A percentile compares a stretch with the other conserved stretches of the same genome.
phyloP scores from a whole-genome alignment of 2,113 vertebrate species.

The Podarcis muralis region DNA sequence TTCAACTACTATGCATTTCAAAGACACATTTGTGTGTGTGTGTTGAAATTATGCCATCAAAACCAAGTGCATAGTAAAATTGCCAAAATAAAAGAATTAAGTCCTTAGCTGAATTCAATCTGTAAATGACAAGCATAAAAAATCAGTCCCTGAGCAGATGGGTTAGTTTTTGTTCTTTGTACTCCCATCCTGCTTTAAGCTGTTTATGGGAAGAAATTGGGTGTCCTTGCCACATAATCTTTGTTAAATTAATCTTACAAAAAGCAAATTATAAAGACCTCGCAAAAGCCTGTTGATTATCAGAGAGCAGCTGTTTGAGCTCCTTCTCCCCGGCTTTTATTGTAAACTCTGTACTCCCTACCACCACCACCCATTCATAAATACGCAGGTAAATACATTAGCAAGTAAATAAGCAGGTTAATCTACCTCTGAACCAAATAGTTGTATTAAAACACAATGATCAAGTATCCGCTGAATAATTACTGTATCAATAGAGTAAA shows the following conservation, averaged over 20 bases:
- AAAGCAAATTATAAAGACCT: not conserved
- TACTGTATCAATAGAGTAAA: slow-evolving; percentile 60
- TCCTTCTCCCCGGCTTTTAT: not conserved
- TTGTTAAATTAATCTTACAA: not conserved
- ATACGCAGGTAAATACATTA: no score
- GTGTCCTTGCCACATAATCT: not conserved
- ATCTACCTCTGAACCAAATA: slow-evolving; percentile 70
- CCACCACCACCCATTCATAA: no score
- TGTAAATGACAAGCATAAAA: not conserved
- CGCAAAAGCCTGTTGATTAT: not conserved
- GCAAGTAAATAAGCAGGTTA: slow-evolving; percentile 46
- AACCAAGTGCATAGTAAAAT: no score
- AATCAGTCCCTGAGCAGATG: not conserved
- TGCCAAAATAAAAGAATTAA: not conserved
- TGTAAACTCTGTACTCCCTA: not conserved
- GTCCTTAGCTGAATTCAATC: not conserved
- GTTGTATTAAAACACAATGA: slow-evolving; percentile 77
- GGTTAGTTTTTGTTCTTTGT: not conserved
- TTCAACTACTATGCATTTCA: not conserved
- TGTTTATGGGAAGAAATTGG: not conserved
- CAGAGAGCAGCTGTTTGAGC: not conserved
- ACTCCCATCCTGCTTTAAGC: not conserved
- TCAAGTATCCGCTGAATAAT: slow-evolving; percentile 71
- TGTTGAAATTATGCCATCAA: not conserved
- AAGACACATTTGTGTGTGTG: not conserved